Evolutionary conservation across 2,113 vertebrate genomes (phyloP), one percentile per base, ranked within the genome.

Genomic region (Cichladusa arquata): DNA sequence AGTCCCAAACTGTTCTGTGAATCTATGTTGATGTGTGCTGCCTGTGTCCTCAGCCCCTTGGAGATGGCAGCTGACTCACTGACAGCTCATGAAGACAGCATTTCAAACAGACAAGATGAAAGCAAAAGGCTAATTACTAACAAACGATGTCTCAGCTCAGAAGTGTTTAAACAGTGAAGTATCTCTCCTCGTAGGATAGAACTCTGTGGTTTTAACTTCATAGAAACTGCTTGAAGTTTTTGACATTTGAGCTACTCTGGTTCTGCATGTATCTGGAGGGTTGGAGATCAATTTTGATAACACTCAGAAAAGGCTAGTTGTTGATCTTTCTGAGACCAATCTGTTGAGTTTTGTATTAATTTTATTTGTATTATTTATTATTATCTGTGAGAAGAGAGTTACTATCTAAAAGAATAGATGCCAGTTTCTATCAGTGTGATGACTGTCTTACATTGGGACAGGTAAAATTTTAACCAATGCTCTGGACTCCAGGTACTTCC

Each of bases 41-140:
- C 74, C 54, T 34, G 16, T 66, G 77, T 81, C 89, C 67, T 90
- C 16, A 6, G 71, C 16, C 50, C 57, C 57, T 40, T 38, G 67
- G 86, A 87, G 80, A 36, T 67, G 70, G 77, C 73, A 91, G 66
- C 74, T 19, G 20, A 48, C 36, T 69, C 78, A 76, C 53, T 76
- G 89, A 76, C 82, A 85, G 72, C 79, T 86, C 70, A 31, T 45
- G 64, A 66, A 78, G 73, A 69, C 65, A 86, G 57, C 67, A n/a
- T 86, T 82, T 95, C 71, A 74, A 70, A 56, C 13, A 87, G 77
- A 64, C 19, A 38, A 79, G 53, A 92, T 88, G 84, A 94, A 92
- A 92, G 65, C 78, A 84, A 79, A 67, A 79, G 48, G 38, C 53
- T 93, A 85, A 92, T 95, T 93, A 84, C 51, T 76, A 91, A 71